These are phyloP conservation scores for Saturnia japonica DNA, from an alignment of 2,888 invertebrate genomes.

Conservation along the genomic window DNA sequence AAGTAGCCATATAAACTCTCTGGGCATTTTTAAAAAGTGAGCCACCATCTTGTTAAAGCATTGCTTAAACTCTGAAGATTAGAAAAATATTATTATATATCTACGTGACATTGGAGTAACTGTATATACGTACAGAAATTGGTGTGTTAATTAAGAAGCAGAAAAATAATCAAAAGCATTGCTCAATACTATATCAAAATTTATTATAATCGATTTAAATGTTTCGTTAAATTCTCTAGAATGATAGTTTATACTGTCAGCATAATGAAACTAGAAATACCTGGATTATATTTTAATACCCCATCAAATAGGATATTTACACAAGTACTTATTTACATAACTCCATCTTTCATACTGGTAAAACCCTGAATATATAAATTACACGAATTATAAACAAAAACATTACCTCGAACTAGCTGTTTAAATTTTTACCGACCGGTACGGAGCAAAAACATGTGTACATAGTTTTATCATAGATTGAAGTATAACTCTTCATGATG, in stretches of 20 bases:
- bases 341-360: neutral
- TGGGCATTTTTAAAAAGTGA: no score
- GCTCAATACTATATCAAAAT: no score
- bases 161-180: no score
- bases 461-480: neutral
- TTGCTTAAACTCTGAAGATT: no score
- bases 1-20: no score
- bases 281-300: neutral
- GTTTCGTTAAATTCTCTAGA: no score
- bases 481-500: neutral
- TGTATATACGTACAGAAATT: no score
- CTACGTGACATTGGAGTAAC: no score
- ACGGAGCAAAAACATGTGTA: neutral
- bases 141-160: no score
- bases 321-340: neutral
- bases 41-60: no score
- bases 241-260: neutral
- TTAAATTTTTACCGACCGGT: neutral
- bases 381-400: neutral
- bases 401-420: neutral
- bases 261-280: neutral
- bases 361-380: neutral
- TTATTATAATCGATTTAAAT: no score
- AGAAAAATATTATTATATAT: no score
- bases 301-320: constrained; percentile 5